Percentiles rank a stretch among this genome's conserved stretches.
Evolutionary conservation across 2,113 vertebrate genomes (phyloP).

Genomic region (Cariama cristata): DNA sequence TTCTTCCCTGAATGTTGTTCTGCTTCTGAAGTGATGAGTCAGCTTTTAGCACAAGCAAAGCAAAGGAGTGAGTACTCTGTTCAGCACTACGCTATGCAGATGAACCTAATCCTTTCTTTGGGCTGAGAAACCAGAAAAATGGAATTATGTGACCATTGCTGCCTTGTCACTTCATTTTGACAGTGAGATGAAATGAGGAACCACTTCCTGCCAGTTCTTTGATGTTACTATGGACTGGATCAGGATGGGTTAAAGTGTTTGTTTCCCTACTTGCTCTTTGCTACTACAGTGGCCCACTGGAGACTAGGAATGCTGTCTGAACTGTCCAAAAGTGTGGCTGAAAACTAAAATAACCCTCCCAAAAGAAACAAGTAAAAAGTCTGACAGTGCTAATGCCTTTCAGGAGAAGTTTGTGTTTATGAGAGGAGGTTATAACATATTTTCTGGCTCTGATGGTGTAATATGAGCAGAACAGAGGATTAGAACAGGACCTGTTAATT

Average conservation of each 20-base stretch:
- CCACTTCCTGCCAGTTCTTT: background rate
- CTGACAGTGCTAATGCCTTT: background rate
- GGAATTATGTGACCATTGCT: background rate
- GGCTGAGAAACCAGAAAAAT: background rate
- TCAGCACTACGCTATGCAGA: background rate
- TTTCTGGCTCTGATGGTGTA: background rate
- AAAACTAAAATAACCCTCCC: background rate
- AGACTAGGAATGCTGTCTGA: background rate
- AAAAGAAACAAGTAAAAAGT: background rate
- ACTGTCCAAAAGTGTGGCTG: background rate
- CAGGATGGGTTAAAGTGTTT: background rate
- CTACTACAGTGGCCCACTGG: background rate
- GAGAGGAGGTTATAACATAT: background rate
- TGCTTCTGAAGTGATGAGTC: background rate
- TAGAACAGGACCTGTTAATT: background rate
- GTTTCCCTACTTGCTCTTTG: background rate
- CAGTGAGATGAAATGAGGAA: background rate
- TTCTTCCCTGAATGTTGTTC: background rate
- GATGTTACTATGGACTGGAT: background rate
- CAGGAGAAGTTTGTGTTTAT: background rate
- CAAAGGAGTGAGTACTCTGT: background rate
- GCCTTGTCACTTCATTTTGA: background rate
- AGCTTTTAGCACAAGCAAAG: background rate
- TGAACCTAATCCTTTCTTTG: background rate
- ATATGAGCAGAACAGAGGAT: background rate